phyloP scores from a whole-genome alignment of 2,113 vertebrate genomes.

The Pongo abelii region DNA sequence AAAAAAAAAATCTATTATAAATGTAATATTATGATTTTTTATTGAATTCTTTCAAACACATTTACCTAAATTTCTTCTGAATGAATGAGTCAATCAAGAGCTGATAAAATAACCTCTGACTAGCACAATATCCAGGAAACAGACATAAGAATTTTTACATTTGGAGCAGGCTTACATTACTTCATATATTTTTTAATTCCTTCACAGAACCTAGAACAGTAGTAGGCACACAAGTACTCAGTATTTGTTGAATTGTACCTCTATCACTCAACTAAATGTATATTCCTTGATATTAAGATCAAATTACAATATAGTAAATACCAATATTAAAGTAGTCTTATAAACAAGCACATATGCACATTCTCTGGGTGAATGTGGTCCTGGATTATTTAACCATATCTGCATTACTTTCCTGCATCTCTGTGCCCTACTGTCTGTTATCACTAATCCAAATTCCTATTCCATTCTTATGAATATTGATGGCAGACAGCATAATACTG shows the following conservation, averaged over 20 bases:
- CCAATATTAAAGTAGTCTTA: background rate
- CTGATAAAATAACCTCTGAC: background rate
- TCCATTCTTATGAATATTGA: background rate
- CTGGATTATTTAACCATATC: background rate
- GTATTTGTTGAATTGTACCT: background rate
- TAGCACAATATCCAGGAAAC: background rate
- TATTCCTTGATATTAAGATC: background rate
- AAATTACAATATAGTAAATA: background rate
- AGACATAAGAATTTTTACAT: background rate
- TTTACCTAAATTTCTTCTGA: background rate
- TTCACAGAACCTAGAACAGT: background rate
- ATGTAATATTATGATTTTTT: background rate
- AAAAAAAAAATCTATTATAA: constrained; percentile 5
- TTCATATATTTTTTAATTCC: constrained; percentile 2
- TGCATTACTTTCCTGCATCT: background rate
- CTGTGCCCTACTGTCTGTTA: background rate
- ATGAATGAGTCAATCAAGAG: constrained; percentile 20
- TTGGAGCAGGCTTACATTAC: background rate
- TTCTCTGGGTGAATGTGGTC: background rate
- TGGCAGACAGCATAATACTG: background rate
- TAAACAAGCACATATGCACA: background rate
- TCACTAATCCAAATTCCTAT: constrained; percentile 25
- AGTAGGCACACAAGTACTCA: background rate
- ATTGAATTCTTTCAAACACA: constrained; percentile 23
- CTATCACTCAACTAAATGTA: background rate